Base-by-base conservation (phyloP, 2,113 vertebrate genomes). In the Pao palembangensis region DNA sequence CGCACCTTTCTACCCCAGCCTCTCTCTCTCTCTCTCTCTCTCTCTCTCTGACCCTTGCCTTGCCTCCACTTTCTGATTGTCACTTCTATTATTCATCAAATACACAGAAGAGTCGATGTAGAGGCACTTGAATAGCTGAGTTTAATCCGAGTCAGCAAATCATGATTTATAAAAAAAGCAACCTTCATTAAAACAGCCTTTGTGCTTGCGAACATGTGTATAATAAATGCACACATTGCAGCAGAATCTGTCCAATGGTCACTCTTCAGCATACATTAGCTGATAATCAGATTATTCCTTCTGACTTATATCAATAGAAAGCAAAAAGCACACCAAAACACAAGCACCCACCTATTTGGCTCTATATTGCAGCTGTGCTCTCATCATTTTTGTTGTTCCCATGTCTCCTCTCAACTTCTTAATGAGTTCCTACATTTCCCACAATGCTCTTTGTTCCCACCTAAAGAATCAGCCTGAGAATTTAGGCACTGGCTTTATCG, bases 1-100 rank as follows among this genome's bases (percentile, higher is more conserved):
- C 66, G 66, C 82, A 79, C 84, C 83, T 87, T 51, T 7, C 51
- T 63, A 73, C 66, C 73, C 44, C 61, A 63, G 57, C 48, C 44
- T 48, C 74, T 57, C 16, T 0, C 23, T 76, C 55, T 38, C 44
- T 51, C 51, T 56, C 54, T 56, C 57, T 61, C 63, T 54, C 55
- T 43, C 42, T 1, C 57, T 68, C 44, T 66, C 46, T 61, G 63
- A 51, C 46, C 23, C 47, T 0, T 57, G 61, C 34, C 49, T 55
- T 28, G 41, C 64, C 48, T 31, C 65, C 61, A 16, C 66, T 54
- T 44, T 59, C 52, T 61, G 51, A 75, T 75, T 52, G 57, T 69
- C 69, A 67, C 59, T 59, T 25, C 49, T 78, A 69, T 72, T 76
- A 69, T 68, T 76, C 72, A 52, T 75, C 64, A 68, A 69, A 72